These are phyloP conservation scores for Menidia menidia DNA, from an alignment of 2,797 vertebrate species.

Conservation along the genomic window DNA sequence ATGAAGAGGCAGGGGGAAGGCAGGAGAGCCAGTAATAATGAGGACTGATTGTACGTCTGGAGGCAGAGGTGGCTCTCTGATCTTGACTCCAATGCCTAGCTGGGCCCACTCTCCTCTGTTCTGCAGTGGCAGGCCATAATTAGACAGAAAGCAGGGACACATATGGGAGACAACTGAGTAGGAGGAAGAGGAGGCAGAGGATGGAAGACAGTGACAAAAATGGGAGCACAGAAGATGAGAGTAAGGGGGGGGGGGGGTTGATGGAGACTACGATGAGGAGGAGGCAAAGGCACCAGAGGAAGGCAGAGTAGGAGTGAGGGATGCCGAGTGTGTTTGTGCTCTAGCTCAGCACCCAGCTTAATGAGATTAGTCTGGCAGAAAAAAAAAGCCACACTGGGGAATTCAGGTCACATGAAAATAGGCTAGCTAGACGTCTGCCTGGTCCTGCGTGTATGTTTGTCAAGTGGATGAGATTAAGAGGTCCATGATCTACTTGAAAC, in stretches of 20 bases:
- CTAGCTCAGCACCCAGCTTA: constrained; percentile 77
- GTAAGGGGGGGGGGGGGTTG: constrained; percentile 24
- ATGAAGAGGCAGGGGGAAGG: constrained; percentile 42
- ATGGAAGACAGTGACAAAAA: constrained; percentile 59
- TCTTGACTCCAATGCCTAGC: constrained; percentile 62
- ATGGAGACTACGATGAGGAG: constrained; percentile 51
- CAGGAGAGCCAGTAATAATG: constrained; percentile 66
- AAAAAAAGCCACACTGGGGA: constrained; percentile 81
- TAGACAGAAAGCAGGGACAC: constrained; percentile 73
- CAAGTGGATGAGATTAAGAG: constrained; percentile 82
- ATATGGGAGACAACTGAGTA: constrained; percentile 69
- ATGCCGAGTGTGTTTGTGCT: constrained; percentile 75
- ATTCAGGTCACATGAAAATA: constrained; percentile 88
- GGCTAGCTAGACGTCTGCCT: constrained; percentile 84
- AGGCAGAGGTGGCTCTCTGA: constrained; percentile 68
- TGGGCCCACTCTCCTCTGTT: constrained; percentile 63
- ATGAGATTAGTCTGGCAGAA: constrained; percentile 85
- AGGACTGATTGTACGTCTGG: constrained; percentile 78
- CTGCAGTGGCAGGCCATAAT: constrained; percentile 78
- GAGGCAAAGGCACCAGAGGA: constrained; percentile 62
- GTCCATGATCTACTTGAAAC: constrained; percentile 77
- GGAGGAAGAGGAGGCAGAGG: constrained; percentile 65
- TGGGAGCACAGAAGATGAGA: constrained; percentile 48
- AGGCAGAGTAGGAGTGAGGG: constrained; percentile 66
- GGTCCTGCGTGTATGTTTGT: constrained; percentile 77